Evolutionary conservation across 2,797 vertebrate genomes (phyloP).

Genomic region (Neosalanx taihuensis): DNA sequence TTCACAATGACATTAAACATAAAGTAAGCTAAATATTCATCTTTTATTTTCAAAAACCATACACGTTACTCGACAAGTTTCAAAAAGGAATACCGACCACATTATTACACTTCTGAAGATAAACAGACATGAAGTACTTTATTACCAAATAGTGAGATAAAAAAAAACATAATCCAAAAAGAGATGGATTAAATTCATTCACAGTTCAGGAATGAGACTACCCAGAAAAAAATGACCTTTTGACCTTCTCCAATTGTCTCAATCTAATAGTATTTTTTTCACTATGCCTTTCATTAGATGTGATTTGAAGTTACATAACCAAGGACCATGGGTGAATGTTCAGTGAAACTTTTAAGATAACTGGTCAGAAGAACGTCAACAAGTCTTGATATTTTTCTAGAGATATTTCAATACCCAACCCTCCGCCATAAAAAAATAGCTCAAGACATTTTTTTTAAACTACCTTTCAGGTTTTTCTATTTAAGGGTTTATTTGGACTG

Average conservation of each 20-base stretch:
- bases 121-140: conserved; percentile 33
- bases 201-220: conserved; percentile 41
- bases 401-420: too few species aligned
- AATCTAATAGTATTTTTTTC: neutral
- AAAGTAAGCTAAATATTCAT: conserved; percentile 37
- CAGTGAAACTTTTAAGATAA: conserved; percentile 11
- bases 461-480: neutral
- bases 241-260: neutral
- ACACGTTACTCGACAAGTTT: conserved; percentile 40
- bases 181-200: conserved; percentile 41
- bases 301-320: conserved; percentile 1
- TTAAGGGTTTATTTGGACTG: neutral
- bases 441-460: neutral
- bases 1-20: neutral
- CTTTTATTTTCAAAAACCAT: conserved; percentile 51
- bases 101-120: conserved; percentile 38
- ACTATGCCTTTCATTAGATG: conserved; percentile 1
- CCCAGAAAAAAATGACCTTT: conserved; percentile 24
- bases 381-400: neutral
- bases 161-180: conserved; percentile 37
- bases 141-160: conserved; percentile 38
- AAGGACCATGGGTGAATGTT: conserved; percentile 5
- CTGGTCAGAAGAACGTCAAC: neutral
- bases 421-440: too few species aligned
- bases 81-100: conserved; percentile 43